Conservation (phyloP, 2,113 vertebrate species). For the Psittacula cyanocephala region DNA sequence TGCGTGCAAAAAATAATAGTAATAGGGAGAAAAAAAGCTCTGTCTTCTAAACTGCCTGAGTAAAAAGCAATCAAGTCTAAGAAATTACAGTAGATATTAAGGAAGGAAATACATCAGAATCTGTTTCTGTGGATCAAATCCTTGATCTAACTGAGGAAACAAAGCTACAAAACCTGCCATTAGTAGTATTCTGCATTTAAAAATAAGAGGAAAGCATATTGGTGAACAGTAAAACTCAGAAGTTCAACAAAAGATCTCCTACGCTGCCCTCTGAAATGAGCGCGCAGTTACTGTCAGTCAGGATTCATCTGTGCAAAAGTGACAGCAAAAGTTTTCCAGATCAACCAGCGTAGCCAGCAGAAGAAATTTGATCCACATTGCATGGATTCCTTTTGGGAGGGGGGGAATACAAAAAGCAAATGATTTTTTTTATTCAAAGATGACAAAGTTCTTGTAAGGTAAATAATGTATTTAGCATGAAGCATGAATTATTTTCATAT, state of each 20-base stretch:
- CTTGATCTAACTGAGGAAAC: constrained; percentile 63
- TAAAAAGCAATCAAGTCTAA: constrained; percentile 73
- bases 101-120: constrained; percentile 63
- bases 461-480: constrained; percentile 99
- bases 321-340: constrained; percentile 81
- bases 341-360: constrained; percentile 91
- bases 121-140: constrained; percentile 71
- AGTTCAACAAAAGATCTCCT: constrained; percentile 58
- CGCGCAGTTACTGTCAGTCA: constrained; percentile 82
- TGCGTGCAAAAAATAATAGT: constrained; percentile 64
- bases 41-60: constrained; percentile 79
- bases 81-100: constrained; percentile 60
- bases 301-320: constrained; percentile 88
- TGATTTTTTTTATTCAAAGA: constrained; percentile 91
- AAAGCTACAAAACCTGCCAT: constrained; percentile 82
- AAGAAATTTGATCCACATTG: constrained; percentile 89
- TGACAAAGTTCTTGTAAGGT: constrained; percentile 95
- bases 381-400: constrained; percentile 87
- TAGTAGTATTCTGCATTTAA: constrained; percentile 71
- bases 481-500: constrained; percentile 99
- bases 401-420: constrained; percentile 77
- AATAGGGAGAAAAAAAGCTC: constrained; percentile 60
- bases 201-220: constrained; percentile 51
- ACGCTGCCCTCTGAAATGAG: constrained; percentile 80
- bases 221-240: constrained; percentile 39